These are phyloP conservation scores for Mnemiopsis leidyi DNA, from an alignment of 37 sponge, comb jelly and placozoan genomes.

Conservation along the genomic window DNA sequence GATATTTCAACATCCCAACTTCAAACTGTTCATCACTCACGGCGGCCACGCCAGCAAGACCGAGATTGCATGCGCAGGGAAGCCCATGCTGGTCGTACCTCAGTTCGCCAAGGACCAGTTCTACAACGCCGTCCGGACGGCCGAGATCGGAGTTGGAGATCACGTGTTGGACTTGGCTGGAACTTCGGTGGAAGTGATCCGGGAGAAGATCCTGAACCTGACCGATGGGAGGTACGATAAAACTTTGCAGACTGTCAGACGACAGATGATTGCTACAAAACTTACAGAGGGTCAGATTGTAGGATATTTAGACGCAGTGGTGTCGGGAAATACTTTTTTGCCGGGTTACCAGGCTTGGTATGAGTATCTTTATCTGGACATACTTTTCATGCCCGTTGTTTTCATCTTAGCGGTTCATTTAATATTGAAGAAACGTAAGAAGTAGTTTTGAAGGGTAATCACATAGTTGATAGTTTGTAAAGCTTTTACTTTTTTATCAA, in stretches of 20 bases:
- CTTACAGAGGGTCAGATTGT: not conserved
- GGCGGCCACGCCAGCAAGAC: conserved; percentile 25
- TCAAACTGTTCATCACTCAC: conserved; percentile 62
- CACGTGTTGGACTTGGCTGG: not conserved
- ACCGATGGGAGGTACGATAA: not conserved
- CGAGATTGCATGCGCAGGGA: conserved; percentile 33
- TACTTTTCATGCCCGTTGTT: not conserved
- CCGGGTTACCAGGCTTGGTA: conserved; percentile 54
- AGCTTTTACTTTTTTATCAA: not conserved
- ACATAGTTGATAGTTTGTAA: no score
- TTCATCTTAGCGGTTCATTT: not conserved
- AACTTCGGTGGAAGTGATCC: not conserved
- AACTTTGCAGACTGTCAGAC: not conserved
- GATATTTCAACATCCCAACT: conserved; percentile 48
- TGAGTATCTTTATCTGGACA: conserved; percentile 29
- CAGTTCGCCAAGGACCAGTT: conserved; percentile 62
- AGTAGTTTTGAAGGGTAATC: no score
- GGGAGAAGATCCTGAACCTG: not conserved
- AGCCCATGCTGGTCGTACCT: conserved; percentile 47
- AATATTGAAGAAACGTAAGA: not conserved
- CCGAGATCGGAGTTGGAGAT: conserved; percentile 21
- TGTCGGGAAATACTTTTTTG: not conserved
- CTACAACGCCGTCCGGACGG: not conserved
- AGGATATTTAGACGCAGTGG: conserved; percentile 41
- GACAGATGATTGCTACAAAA: not conserved